These are phyloP conservation scores for Platyscapa corneri DNA, from an alignment of 1,140 invertebrate genomes.

Conservation along the genomic window DNA sequence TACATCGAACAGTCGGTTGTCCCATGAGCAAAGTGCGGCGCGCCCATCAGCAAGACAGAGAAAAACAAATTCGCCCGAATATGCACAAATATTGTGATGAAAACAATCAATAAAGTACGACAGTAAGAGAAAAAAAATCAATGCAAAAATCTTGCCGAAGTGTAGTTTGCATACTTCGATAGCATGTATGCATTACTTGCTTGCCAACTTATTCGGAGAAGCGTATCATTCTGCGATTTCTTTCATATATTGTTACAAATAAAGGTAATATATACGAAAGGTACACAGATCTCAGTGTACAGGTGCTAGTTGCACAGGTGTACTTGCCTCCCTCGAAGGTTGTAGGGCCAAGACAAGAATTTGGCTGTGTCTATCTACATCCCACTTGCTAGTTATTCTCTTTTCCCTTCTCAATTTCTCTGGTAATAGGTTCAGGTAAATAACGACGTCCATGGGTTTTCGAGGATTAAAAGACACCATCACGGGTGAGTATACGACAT, in stretches of 20 bases:
- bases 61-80: background rate
- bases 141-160: background rate
- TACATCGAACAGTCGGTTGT: background rate
- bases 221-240: background rate
- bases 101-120: background rate
- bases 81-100: background rate
- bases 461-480: slow-evolving; percentile 30
- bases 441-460: slow-evolving; percentile 17
- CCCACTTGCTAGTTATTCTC: background rate
- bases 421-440: slow-evolving; percentile 36
- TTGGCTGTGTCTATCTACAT: slow-evolving; percentile 4
- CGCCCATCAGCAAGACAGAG: background rate
- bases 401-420: background rate
- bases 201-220: background rate
- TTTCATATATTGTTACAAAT: background rate
- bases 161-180: too few relatives aligned
- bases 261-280: background rate
- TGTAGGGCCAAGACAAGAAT: background rate
- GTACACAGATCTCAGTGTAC: too few relatives aligned
- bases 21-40: background rate
- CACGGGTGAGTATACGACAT: slow-evolving; percentile 16
- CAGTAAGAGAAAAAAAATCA: background rate
- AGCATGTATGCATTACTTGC: too few relatives aligned
- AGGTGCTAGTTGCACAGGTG: slow-evolving; percentile 45
- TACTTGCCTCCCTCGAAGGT: slow-evolving; percentile 29